These are phyloP conservation scores for Leptothorax acervorum DNA, from an alignment of 2,888 invertebrate genomes.

Conservation along the genomic window DNA sequence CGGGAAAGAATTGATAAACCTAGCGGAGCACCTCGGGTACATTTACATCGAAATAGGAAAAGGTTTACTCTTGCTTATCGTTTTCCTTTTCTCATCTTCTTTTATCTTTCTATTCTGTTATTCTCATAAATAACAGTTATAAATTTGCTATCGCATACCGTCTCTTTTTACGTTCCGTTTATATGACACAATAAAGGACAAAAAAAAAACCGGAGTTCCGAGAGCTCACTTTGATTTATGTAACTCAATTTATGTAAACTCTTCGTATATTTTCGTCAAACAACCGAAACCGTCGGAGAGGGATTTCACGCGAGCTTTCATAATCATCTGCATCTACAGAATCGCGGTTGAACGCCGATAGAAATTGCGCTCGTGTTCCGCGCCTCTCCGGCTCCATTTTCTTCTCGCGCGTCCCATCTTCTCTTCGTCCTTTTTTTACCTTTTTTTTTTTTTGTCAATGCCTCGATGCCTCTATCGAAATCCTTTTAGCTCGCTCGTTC, in stretches of 20 bases:
- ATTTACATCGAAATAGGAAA: conserved; percentile 43
- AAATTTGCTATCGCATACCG: neutral
- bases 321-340: conserved; percentile 71
- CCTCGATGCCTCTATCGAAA: conserved; percentile 72
- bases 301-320: conserved; percentile 52
- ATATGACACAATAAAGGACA: neutral
- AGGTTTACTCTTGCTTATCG: conserved; percentile 15
- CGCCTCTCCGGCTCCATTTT: conserved; percentile 21
- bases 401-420: neutral
- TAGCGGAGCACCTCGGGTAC: neutral
- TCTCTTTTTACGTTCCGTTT: conserved; percentile 11
- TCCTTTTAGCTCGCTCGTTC: conserved; percentile 74
- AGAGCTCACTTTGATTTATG: conserved; percentile 6
- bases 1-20: conserved; percentile 29
- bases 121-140: conserved; percentile 27
- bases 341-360: conserved; percentile 39
- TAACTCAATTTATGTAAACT: conserved; percentile 21
- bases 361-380: conserved; percentile 44
- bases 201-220: too few relatives aligned
- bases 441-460: conserved; percentile 60
- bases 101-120: conserved; percentile 36
- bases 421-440: conserved; percentile 52
- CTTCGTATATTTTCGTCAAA: conserved; percentile 21
- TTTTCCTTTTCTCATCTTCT: conserved; percentile 2
- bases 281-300: neutral